Conservation (phyloP, 2,888 invertebrate species). For the Ophioninae sp. region DNA sequence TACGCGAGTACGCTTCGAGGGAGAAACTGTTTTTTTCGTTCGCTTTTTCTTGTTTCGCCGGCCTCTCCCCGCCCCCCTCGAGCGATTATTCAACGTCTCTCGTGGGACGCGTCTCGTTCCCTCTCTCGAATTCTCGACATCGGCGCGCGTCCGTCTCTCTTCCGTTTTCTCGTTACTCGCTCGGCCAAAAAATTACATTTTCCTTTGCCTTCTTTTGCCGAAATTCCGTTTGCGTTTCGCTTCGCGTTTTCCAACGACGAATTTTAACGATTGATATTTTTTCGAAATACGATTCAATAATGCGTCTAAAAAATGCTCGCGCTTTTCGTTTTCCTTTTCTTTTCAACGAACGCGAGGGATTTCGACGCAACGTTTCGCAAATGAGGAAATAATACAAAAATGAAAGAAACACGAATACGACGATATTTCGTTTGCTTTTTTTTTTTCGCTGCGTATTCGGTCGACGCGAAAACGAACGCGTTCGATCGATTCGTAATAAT, state of each 20-base stretch:
- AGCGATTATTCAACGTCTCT: constrained; percentile 39
- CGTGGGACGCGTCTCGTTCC: constrained; percentile 50
- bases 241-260: too few species aligned
- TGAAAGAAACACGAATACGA: constrained; percentile 39
- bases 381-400: constrained; percentile 4
- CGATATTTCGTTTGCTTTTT: neutral
- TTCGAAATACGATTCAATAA: constrained; percentile 53
- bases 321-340: constrained; percentile 42
- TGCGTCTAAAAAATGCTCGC: constrained; percentile 54
- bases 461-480: constrained; percentile 46
- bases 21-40: constrained; percentile 30
- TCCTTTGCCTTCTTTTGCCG: too few species aligned
- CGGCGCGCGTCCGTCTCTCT: constrained; percentile 62
- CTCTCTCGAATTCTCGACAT: constrained; percentile 55
- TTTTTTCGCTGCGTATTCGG: too few species aligned
- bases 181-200: neutral
- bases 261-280: too few species aligned
- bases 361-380: neutral
- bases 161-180: constrained; percentile 38
- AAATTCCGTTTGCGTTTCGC: too few species aligned
- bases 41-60: constrained; percentile 34
- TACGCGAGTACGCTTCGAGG: constrained; percentile 36
- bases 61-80: constrained; percentile 34
- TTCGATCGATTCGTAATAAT: constrained; percentile 51
- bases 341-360: neutral